phyloP scores from a whole-genome alignment of 2,797 vertebrate genomes.

The Serranus cabrilla region DNA sequence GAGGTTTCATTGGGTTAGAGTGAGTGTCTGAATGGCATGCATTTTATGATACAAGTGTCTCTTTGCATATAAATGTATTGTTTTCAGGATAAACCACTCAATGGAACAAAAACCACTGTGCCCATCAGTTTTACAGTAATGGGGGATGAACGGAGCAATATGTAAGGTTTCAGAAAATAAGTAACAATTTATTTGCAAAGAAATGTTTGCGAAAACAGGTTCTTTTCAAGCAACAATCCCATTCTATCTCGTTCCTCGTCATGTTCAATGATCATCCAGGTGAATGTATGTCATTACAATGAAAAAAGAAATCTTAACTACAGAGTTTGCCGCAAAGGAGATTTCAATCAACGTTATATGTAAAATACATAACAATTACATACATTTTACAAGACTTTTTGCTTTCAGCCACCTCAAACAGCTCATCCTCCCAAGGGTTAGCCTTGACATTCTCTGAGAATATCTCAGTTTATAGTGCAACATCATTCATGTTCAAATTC shows the following conservation, averaged over 20 bases:
- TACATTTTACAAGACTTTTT: slow-evolving; percentile 50
- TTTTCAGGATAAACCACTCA: slow-evolving; percentile 59
- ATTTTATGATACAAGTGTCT: slow-evolving; percentile 79
- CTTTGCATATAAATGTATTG: slow-evolving; percentile 78
- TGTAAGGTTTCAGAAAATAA: slow-evolving; percentile 44
- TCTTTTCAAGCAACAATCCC: slow-evolving; percentile 37
- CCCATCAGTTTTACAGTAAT: slow-evolving; percentile 58
- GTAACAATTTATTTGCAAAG: slow-evolving; percentile 59
- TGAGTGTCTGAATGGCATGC: slow-evolving; percentile 81
- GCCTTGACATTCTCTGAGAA: slow-evolving; percentile 79
- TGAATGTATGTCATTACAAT: slow-evolving; percentile 3
- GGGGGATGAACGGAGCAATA: slow-evolving; percentile 50
- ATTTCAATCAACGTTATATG: slow-evolving; percentile 41
- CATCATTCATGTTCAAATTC: slow-evolving; percentile 64
- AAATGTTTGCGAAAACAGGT: slow-evolving; percentile 41
- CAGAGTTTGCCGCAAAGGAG: slow-evolving; percentile 34
- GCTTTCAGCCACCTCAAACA: slow-evolving; percentile 56
- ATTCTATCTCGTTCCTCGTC: slow-evolving; percentile 19
- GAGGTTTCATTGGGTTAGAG: slow-evolving; percentile 78
- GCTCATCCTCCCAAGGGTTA: slow-evolving; percentile 53
- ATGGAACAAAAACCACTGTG: slow-evolving; percentile 43
- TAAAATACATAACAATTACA: slow-evolving; percentile 51
- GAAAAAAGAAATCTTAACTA: slow-evolving; percentile 3
- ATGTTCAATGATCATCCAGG: slow-evolving; percentile 33
- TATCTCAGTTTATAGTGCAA: slow-evolving; percentile 80